A percentile compares a stretch with the other conserved stretches of the same genome.
Evolutionary conservation across 2,113 vertebrate species (phyloP).

Genomic region (Lampris megalopsis): DNA sequence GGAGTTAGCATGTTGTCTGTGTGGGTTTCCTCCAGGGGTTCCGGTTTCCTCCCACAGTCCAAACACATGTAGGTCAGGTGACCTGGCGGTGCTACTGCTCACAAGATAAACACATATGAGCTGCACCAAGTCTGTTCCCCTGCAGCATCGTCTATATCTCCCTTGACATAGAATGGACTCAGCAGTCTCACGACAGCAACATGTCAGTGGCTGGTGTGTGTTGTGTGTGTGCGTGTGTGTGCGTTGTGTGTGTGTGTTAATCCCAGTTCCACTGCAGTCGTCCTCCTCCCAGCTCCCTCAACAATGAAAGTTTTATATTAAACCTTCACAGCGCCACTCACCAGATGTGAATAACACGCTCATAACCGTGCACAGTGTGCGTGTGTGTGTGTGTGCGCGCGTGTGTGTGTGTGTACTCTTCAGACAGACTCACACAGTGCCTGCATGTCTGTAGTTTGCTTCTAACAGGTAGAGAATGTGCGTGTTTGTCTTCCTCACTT

Average conservation of each 20-base stretch:
- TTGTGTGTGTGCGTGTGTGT: background rate
- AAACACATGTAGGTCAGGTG: too few relatives aligned
- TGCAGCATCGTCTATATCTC: conserved; percentile 24
- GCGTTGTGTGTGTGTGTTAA: background rate
- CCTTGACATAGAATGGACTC: background rate
- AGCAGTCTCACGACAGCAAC: background rate
- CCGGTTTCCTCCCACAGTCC: too few relatives aligned
- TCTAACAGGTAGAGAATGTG: background rate
- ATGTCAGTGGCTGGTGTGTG: background rate
- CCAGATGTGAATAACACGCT: conserved; percentile 5
- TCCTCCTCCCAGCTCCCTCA: background rate
- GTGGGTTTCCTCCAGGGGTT: too few relatives aligned
- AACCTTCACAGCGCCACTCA: conserved; percentile 27
- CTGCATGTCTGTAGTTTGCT: background rate
- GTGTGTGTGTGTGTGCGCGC: conserved; percentile 1
- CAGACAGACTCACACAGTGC: conserved; percentile 7
- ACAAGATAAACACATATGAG: too few relatives aligned
- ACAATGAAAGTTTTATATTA: conserved; percentile 12
- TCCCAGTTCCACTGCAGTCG: conserved; percentile 4
- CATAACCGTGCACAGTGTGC: background rate
- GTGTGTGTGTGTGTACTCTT: conserved; percentile 15
- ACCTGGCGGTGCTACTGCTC: too few relatives aligned
- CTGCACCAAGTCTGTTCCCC: background rate
- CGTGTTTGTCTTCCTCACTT: background rate
- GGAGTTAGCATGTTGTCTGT: too few relatives aligned